Conservation (phyloP, 37 sponge, comb jelly and placozoan species). For the Tethya wilhelma region DNA sequence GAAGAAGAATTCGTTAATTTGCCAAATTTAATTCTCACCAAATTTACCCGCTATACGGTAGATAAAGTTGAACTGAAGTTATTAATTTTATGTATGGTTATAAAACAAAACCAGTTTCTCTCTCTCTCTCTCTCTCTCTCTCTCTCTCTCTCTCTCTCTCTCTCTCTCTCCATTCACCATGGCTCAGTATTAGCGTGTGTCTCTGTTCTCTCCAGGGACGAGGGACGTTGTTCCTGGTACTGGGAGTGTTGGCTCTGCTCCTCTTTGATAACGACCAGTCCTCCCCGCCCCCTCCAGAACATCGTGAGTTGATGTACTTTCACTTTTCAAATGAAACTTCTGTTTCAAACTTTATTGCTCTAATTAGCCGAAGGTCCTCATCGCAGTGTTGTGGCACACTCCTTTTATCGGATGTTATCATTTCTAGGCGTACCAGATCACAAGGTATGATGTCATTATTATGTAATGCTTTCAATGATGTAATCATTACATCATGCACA, state of each 20-base stretch:
- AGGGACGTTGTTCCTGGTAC: constrained; percentile 75
- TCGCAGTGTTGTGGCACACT: constrained; percentile 65
- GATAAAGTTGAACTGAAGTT: too few relatives aligned
- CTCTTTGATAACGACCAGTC: constrained; percentile 94
- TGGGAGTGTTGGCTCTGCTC: constrained; percentile 69
- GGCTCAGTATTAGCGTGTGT: not conserved
- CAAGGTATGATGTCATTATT: constrained; percentile 42
- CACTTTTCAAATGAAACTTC: not conserved
- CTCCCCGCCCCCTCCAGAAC: constrained; percentile 51
- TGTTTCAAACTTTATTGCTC: not conserved
- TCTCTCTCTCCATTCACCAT: not conserved
- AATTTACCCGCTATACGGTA: too few relatives aligned
- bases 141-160: not conserved
- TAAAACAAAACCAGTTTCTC: too few relatives aligned
- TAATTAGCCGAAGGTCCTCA: constrained; percentile 79
- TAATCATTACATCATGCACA: not conserved
- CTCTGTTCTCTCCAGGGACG: constrained; percentile 47
- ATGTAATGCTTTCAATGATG: not conserved
- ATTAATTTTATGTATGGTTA: too few relatives aligned
- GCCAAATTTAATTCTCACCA: too few relatives aligned
- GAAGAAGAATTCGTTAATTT: too few relatives aligned
- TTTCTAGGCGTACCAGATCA: constrained; percentile 96
- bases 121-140: constrained; percentile 5
- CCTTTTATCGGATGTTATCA: constrained; percentile 66
- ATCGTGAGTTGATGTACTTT: constrained; percentile 57